Conservation (phyloP, 2,888 invertebrate species). For the Nomada fabriciana region DNA sequence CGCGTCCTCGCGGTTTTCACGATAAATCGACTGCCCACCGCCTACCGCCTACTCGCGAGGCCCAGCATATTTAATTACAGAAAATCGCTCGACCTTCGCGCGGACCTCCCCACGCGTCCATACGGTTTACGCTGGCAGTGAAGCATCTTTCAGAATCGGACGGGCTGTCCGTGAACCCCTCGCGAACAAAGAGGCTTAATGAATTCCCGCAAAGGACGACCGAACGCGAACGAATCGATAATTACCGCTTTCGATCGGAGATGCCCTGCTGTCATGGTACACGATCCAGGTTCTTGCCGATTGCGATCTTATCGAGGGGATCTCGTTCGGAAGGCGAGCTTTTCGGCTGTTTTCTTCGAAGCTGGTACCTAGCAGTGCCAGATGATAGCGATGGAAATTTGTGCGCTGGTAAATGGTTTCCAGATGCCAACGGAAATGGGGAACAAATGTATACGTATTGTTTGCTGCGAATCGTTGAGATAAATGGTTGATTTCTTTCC, state of each 20-base stretch:
- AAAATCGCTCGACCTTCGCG: slow-evolving; percentile 69
- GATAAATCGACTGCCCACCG: slow-evolving; percentile 72
- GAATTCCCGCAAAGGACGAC: slow-evolving; percentile 55
- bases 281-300: neutral
- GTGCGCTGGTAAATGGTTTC: too few species aligned
- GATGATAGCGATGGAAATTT: too few species aligned
- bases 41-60: slow-evolving; percentile 66
- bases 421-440: too few species aligned
- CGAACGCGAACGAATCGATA: slow-evolving; percentile 55
- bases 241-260: slow-evolving; percentile 40
- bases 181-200: slow-evolving; percentile 59
- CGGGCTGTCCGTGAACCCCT: slow-evolving; percentile 47
- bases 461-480: too few species aligned
- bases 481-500: too few species aligned
- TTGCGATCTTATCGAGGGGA: slow-evolving; percentile 33
- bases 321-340: slow-evolving; percentile 23
- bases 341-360: neutral
- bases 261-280: neutral
- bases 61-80: slow-evolving; percentile 73
- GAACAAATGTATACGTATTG: too few species aligned
- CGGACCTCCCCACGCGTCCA: slow-evolving; percentile 53
- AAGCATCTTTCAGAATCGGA: slow-evolving; percentile 52
- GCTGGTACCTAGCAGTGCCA: too few species aligned
- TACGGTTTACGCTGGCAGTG: slow-evolving; percentile 38
- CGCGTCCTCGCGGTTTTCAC: slow-evolving; percentile 68